Base-by-base conservation (phyloP, 2,888 invertebrate genomes). In the Dusona sp. region DNA sequence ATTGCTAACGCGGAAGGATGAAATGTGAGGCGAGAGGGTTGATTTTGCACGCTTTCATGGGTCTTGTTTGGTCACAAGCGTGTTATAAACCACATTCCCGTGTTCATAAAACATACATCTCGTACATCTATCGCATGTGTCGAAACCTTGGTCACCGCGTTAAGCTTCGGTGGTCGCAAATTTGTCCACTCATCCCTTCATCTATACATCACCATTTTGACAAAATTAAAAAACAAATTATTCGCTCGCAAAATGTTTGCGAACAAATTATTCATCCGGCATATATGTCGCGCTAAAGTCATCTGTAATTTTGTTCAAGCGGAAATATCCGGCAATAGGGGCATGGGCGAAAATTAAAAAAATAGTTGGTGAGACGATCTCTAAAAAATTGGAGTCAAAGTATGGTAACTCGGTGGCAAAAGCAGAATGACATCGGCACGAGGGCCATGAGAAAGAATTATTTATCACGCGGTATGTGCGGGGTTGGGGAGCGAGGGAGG, bases 1-100 rank as follows among this genome's bases (percentile, higher is more conserved):
- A 86, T 86, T 79, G 83, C 83, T 83, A 72, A 83, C 74, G 75
- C 79, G 61, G 29, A 72, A 70, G 11, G 54, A 25, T n/a, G n/a
- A n/a, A 57, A 22, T n/a, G 19, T 4, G 48, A n/a, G 36, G 9
- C 7, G 72, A 22, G 25, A 19, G 74, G 36, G 29, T 6, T 45
- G 16, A 48, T 70, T 70, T 48, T 16, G 13, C 48, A 42, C 25
- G 42, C 45, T 65, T 65, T 36, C 36, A 38, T n/a, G n/a, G 8
- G 16, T 67, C 11, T 67, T n/a, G n/a, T 22, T 16, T 19, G n/a
- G 67, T 38, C 67, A 67, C 38, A n/a, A 72, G 48, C 6, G 51
- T 9, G 13, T 33, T 29, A 29, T 29, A 36, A 72, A 29, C 25
- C 13, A 68, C 19, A 51, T 51, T 33, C 51, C n/a, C 33, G 25